phyloP scores from a whole-genome alignment of 2,888 invertebrate genomes.

The Yponomeuta cagnagella region DNA sequence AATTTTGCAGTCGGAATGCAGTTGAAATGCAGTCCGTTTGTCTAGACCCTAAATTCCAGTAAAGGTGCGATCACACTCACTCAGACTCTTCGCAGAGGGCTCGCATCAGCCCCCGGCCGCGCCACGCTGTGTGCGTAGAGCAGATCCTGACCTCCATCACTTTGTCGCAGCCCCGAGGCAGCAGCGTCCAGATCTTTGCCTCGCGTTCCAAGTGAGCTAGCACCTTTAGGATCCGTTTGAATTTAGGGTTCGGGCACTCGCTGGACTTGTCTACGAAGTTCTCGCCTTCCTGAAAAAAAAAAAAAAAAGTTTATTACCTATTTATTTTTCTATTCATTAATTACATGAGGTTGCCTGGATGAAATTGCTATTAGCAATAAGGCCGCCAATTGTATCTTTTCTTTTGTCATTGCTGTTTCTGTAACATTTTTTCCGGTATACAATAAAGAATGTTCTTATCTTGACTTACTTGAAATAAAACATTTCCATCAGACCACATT shows the following conservation, averaged over 20 bases:
- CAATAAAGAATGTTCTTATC: too few relatives aligned
- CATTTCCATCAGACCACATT: too few relatives aligned
- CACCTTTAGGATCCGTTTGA: conserved; percentile 77
- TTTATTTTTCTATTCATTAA: too few relatives aligned
- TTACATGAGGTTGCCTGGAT: too few relatives aligned
- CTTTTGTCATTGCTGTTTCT: too few relatives aligned
- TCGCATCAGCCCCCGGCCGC: conserved; percentile 81
- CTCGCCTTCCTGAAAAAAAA: conserved; percentile 12
- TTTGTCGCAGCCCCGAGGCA: conserved; percentile 66
- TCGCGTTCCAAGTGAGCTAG: conserved; percentile 74
- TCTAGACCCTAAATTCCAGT: not conserved
- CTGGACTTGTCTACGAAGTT: conserved; percentile 65
- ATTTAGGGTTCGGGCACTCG: conserved; percentile 76
- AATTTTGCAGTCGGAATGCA: too few relatives aligned
- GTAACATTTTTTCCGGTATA: too few relatives aligned
- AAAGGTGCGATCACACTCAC: conserved; percentile 56
- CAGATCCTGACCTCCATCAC: conserved; percentile 78
- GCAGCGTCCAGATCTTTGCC: conserved; percentile 75
- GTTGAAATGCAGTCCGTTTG: too few relatives aligned
- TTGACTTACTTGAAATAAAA: too few relatives aligned
- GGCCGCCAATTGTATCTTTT: too few relatives aligned
- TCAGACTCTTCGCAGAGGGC: conserved; percentile 79
- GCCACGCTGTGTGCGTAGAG: conserved; percentile 79
- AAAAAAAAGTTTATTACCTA: not conserved
- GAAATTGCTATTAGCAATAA: too few relatives aligned